Conservation (phyloP, 2,113 vertebrate genomes). For the Daubentonia madagascariensis region DNA sequence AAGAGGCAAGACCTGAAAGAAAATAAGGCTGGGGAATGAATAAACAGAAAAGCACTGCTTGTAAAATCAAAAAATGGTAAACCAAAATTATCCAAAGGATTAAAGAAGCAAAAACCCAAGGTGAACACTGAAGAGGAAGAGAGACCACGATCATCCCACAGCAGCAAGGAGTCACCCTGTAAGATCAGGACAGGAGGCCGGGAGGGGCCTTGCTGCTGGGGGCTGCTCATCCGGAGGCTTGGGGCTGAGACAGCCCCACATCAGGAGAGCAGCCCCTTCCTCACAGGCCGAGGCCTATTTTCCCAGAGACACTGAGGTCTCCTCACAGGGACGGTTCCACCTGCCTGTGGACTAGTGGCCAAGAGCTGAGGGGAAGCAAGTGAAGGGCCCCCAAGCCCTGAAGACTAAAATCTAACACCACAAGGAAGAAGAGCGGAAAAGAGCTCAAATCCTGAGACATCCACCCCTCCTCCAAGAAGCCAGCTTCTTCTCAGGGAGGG, state of each 20-base stretch:
- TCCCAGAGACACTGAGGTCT: not conserved
- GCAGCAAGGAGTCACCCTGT: conserved; percentile 16
- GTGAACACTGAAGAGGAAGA: conserved; percentile 32
- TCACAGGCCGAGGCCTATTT: not conserved
- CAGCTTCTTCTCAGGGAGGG: not conserved
- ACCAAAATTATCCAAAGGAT: conserved; percentile 80
- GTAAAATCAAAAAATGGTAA: conserved; percentile 76
- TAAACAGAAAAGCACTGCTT: conserved; percentile 82
- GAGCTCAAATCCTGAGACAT: not conserved
- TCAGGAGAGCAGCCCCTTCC: not conserved
- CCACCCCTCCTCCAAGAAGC: not conserved
- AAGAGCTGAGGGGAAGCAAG: not conserved
- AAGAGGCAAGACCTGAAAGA: conserved; percentile 94
- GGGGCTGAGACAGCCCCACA: not conserved
- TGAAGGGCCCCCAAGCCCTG: not conserved
- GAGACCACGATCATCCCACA: conserved; percentile 67
- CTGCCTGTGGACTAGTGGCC: not conserved
- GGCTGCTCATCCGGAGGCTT: not conserved
- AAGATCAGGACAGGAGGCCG: fast-evolving
- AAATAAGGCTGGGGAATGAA: conserved; percentile 91
- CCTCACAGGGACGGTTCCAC: not conserved
- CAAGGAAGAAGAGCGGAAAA: not conserved
- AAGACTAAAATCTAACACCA: not conserved
- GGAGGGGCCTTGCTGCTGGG: not conserved
- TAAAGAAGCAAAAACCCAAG: conserved; percentile 40